Base-by-base conservation (phyloP, 2,888 invertebrate species). In the Drosophila birchii region DNA sequence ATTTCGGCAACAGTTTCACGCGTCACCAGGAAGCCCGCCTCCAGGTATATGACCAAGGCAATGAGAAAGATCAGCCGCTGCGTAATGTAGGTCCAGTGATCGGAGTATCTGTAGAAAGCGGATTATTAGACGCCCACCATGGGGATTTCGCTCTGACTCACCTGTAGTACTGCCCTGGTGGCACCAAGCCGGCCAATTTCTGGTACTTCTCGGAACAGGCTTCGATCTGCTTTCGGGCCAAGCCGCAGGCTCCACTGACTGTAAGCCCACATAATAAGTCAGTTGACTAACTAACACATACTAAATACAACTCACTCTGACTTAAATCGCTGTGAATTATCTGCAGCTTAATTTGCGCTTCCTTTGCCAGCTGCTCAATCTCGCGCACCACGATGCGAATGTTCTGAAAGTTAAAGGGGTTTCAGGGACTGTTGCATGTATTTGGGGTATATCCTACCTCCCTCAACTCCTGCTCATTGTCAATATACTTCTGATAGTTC, bases 71-170 rank as follows among this genome's bases (percentile, higher is more conserved):
- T 95, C 78, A 97, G 94, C 51, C 96, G 94, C 90, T 98, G 98
- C 0, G 96, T 96, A 73, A 95, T 95, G 89, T 94, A 96, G 43
- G 96, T 94, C 98, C 98, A 98, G 86, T 97, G 96, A 86, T 98
- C 98, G 78, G 97, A 95, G 90, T 96, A 98, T 81, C 95, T 95
- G 80, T 9, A 53, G 39, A 60, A 70, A 67, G n/a, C 41, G 12
- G 11, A 39, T 38, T 7, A 69, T 71, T 20, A 59, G 36, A 69
- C 68, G 47, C 76, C 68, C 32, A 75, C 64, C 62, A n/a, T 16
- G 7, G 9, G 2, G 2, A 14, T 49, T 34, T 39, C 2, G 39
- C 39, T 18, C n/a, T 69, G 58, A 70, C 78, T 76, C 91, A 95
- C 95, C 97, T 94, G 92, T 97, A 98, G 92, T 96, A 98, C 85